Conservation (phyloP, 2,113 vertebrate genomes). For the Bujurquina vittata region DNA sequence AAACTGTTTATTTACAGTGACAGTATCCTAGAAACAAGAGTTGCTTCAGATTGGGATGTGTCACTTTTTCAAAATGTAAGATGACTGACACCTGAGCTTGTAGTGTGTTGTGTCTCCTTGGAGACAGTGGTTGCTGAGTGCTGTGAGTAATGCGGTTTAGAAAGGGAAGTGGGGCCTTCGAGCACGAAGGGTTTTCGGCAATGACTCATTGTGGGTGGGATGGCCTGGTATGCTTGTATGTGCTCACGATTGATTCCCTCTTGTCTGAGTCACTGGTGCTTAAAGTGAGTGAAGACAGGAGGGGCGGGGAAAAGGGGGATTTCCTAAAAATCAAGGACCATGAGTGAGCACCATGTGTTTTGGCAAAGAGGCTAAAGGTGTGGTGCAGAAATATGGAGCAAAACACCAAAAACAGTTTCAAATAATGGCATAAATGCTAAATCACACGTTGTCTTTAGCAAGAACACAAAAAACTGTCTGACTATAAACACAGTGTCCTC, state of each 20-base stretch:
- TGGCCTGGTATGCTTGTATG: not conserved
- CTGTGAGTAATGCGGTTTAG: constrained; percentile 35
- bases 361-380: not conserved
- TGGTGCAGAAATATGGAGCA: not conserved
- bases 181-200: constrained; percentile 21
- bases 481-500: not conserved
- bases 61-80: not conserved
- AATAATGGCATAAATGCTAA: not conserved
- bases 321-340: constrained; percentile 35
- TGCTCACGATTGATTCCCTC: constrained; percentile 13
- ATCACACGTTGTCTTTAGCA: not conserved
- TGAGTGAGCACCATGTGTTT: constrained; percentile 11
- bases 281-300: not conserved
- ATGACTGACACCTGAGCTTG: not conserved
- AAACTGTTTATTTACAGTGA: not conserved
- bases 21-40: constrained; percentile 16
- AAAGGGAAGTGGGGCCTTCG: not conserved
- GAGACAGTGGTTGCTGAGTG: constrained; percentile 29
- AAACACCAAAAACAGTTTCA: not conserved
- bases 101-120: constrained; percentile 53
- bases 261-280: constrained; percentile 42
- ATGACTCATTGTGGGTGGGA: constrained; percentile 63
- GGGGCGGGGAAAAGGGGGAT: not conserved
- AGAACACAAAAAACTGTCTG: not conserved
- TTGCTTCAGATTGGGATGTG: not conserved